Conservation (phyloP, 2,888 invertebrate genomes). For the Coelinius sp. region DNA sequence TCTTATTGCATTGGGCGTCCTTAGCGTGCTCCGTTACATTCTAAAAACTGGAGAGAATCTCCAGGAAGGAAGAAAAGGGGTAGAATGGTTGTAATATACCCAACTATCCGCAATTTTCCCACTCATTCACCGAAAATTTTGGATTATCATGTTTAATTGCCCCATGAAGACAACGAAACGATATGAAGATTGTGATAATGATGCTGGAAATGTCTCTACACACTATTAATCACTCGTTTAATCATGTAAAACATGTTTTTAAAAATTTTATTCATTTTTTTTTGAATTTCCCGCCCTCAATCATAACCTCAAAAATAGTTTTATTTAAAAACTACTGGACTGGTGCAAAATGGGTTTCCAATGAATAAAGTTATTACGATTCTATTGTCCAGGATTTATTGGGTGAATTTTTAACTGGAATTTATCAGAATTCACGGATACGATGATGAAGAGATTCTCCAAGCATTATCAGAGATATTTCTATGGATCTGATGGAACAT, state of each 20-base stretch:
- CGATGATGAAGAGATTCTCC: background rate
- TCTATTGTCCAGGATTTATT: background rate
- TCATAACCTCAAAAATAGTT: too few relatives aligned
- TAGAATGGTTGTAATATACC: background rate
- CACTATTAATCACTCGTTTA: too few relatives aligned
- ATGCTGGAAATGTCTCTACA: slow-evolving; percentile 3
- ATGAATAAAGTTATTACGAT: background rate
- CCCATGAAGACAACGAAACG: background rate
- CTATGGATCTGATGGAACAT: background rate
- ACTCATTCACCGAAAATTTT: background rate
- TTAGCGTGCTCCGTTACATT: slow-evolving; percentile 14
- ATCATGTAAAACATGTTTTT: too few relatives aligned
- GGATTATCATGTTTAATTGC: background rate
- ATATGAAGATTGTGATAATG: background rate
- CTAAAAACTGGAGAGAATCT: background rate
- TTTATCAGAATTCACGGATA: background rate
- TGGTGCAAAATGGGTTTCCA: background rate
- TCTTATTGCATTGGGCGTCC: slow-evolving; percentile 18
- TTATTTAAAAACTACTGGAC: too few relatives aligned
- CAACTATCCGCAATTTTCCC: background rate
- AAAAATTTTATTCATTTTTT: too few relatives aligned
- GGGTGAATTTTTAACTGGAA: background rate
- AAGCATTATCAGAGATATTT: background rate
- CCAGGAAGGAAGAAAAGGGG: slow-evolving; percentile 2
- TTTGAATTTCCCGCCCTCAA: too few relatives aligned